Percentiles rank a stretch among this genome's conserved stretches.
Evolutionary conservation across 1,140 invertebrate genomes (phyloP).

Genomic region (Gryllus bimaculatus): DNA sequence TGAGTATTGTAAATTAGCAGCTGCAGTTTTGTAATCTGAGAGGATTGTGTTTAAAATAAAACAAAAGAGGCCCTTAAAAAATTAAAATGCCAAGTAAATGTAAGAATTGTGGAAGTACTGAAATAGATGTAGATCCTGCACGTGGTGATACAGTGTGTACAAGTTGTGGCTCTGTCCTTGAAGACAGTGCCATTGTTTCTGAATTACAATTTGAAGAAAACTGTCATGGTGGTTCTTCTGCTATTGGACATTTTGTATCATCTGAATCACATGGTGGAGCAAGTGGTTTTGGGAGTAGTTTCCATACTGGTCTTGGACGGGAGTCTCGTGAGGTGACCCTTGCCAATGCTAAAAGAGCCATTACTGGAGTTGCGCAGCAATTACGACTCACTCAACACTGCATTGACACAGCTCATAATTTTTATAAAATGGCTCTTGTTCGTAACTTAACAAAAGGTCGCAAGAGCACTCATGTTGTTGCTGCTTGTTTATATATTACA

Average conservation of each 20-base stretch:
- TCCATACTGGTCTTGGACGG: constrained; percentile 68
- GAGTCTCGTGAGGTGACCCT: constrained; percentile 86
- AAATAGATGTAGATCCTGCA: constrained; percentile 85
- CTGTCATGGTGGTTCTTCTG: constrained; percentile 73
- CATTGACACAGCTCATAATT: constrained; percentile 87
- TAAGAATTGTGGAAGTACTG: constrained; percentile 85
- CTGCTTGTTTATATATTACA: constrained; percentile 95
- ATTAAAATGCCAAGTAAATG: constrained; percentile 48
- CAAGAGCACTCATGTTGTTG: constrained; percentile 83
- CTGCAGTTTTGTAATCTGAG: too few species aligned
- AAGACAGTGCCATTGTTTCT: constrained; percentile 92
- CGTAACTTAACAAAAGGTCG: constrained; percentile 83
- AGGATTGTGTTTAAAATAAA: too few species aligned
- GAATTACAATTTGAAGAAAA: constrained; percentile 94
- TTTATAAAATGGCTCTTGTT: constrained; percentile 93
- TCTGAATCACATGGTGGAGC: constrained; percentile 75
- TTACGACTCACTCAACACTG: constrained; percentile 78
- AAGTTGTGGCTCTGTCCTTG: constrained; percentile 88
- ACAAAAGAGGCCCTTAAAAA: background rate
- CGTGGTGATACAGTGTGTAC: constrained; percentile 94
- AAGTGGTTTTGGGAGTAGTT: constrained; percentile 62
- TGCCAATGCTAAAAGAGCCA: constrained; percentile 74
- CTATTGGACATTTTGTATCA: constrained; percentile 88
- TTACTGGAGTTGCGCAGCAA: constrained; percentile 67
- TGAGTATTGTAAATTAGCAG: too few species aligned